Evolutionary conservation across 2,113 vertebrate genomes (phyloP).

Genomic region (Ameiurus melas): DNA sequence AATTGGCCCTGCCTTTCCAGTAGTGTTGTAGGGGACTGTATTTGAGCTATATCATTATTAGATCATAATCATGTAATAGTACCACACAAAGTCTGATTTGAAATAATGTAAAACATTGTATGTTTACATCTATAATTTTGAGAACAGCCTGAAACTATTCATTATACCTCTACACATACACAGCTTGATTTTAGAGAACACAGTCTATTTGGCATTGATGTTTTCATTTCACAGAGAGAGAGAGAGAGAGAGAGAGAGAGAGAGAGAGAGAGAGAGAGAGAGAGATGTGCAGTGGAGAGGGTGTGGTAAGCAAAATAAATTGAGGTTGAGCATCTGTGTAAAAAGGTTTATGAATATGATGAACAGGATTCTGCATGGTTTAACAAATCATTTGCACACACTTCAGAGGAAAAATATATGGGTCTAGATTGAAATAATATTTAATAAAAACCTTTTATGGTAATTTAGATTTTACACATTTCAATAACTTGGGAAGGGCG

Average conservation of each 20-base stretch:
- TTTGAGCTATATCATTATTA: neutral
- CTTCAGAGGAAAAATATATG: slow-evolving; percentile 30
- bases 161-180: slow-evolving; percentile 12
- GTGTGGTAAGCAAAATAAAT: slow-evolving; percentile 23
- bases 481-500: slow-evolving; percentile 13
- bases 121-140: neutral
- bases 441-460: slow-evolving; percentile 48
- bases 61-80: neutral
- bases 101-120: neutral
- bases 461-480: slow-evolving; percentile 47
- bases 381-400: slow-evolving; percentile 49
- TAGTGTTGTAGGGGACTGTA: too few relatives aligned
- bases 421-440: slow-evolving; percentile 42
- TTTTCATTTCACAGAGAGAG: slow-evolving; percentile 33
- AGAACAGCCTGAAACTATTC: neutral
- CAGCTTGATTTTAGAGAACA: slow-evolving; percentile 4
- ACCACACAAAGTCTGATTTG: neutral
- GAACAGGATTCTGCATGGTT: slow-evolving; percentile 37
- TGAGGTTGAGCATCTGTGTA: slow-evolving; percentile 42
- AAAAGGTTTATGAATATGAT: slow-evolving; percentile 46
- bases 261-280: slow-evolving; percentile 20
- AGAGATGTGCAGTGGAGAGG: neutral
- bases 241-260: slow-evolving; percentile 9
- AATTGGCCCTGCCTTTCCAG: too few relatives aligned
- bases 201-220: slow-evolving; percentile 25